Base-by-base conservation (phyloP, 1,140 invertebrate species). In the Zaprionus kolodkinae region DNA sequence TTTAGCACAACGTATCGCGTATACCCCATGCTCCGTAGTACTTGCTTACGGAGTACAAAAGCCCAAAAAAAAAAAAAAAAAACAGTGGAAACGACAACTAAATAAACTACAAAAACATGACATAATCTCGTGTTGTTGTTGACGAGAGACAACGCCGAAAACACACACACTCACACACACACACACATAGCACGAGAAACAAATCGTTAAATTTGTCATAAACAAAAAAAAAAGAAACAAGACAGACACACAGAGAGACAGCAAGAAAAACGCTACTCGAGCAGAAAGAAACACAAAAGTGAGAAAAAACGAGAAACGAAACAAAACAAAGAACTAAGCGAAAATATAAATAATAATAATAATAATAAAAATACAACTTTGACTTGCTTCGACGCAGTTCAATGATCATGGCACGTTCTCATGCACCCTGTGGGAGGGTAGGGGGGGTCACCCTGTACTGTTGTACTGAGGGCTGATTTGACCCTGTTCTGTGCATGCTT, bases 381-480 rank as follows among this genome's bases (percentile, higher is more conserved):
- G 66, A 70, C 52, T 73, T 74, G 57, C 48, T 48, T 40, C 59
- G 72, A 62, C 54, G 63, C 72, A 71, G 72, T 75, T 71, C 72
- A 78, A 70, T 76, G 76, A 83, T 83, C 80, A 83, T 74, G 80
- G 67, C 80, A 59, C 80, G 68, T 83, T 84, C 70, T 83, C 72
- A 79, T 84, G 62, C 38, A 10, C 11, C 33, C 15, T 13, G 15
- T 43, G 12, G 38, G 21, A 5, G 36, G 11, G 15, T 35, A 7
- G 38, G 21, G 13, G 36, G 2, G 3, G 36, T 5, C 40, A 45
- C 40, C 40, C 40, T 45, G 40, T 45, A 15, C n/a, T 45, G n/a
- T n/a, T 45, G 40, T 45, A 15, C n/a, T 45, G n/a, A 21, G 38
- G 64, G 64, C 38, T 50, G 11, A 45, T 66, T 57, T 66, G 64